Evolutionary conservation across 2,888 invertebrate genomes (phyloP).

Genomic region (Ophion ventricosus): DNA sequence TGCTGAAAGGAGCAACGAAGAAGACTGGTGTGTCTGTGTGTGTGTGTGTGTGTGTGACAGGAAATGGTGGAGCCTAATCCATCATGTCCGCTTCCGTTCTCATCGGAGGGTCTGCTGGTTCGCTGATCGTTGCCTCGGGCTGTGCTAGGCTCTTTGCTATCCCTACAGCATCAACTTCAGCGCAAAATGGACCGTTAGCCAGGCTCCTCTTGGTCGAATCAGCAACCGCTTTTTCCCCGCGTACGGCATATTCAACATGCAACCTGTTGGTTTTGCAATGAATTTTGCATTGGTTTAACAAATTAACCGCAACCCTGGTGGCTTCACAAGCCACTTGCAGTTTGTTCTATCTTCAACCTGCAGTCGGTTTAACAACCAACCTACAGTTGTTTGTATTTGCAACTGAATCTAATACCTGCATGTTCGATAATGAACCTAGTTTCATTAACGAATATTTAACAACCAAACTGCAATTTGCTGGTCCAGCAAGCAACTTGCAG

Average conservation of each 20-base stretch:
- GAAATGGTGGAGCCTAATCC: constrained; percentile 72
- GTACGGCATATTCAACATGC: too few species aligned
- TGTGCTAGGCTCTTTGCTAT: neutral
- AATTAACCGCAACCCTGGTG: neutral
- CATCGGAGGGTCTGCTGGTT: neutral
- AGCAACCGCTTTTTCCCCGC: neutral
- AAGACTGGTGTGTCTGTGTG: constrained; percentile 38
- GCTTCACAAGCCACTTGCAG: neutral
- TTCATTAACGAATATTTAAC: too few species aligned
- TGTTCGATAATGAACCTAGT: too few species aligned
- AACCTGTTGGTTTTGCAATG: neutral
- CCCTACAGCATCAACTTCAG: neutral
- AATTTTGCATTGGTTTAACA: neutral
- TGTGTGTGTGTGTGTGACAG: constrained; percentile 67
- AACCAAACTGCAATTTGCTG: too few species aligned
- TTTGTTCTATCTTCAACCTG: too few species aligned
- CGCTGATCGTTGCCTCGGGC: neutral
- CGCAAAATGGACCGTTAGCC: neutral
- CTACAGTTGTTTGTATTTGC: neutral
- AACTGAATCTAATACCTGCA: neutral
- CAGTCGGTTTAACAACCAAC: neutral
- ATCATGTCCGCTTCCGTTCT: constrained; percentile 71
- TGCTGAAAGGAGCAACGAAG: neutral
- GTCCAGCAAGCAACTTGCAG: too few species aligned
- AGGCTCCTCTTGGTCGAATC: neutral